Evolutionary conservation across 2,113 vertebrate species (phyloP).

Genomic region (Mormoops blainvillei): DNA sequence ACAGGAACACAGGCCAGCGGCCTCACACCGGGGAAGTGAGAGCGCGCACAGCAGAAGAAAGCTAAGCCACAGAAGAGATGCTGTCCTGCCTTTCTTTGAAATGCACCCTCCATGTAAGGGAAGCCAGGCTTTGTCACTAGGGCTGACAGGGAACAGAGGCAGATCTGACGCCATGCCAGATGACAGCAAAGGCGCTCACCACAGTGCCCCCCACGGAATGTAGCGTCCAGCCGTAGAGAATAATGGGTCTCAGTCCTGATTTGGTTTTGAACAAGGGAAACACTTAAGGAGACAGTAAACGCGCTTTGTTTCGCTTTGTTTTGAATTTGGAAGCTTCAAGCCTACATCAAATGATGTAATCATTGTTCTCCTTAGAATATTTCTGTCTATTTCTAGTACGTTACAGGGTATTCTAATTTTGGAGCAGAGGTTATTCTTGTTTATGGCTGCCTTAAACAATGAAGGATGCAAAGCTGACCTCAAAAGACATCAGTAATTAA

Average conservation of each 20-base stretch:
- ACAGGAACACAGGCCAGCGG: slow-evolving; percentile 49
- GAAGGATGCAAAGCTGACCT: slow-evolving; percentile 25
- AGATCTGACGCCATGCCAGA: slow-evolving; percentile 25
- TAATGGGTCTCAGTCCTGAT: background rate
- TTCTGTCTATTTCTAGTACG: slow-evolving; percentile 37
- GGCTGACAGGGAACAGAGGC: background rate
- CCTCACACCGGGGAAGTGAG: slow-evolving; percentile 38
- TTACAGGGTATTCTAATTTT: slow-evolving; percentile 58
- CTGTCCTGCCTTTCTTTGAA: slow-evolving; percentile 17
- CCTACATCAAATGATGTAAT: slow-evolving; percentile 9
- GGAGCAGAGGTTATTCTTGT: slow-evolving; percentile 37
- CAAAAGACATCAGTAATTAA: slow-evolving; percentile 44
- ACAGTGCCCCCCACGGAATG: slow-evolving; percentile 20
- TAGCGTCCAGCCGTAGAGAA: slow-evolving; percentile 34
- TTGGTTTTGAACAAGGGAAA: slow-evolving; percentile 24
- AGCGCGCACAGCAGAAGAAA: slow-evolving; percentile 28
- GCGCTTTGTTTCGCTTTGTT: slow-evolving; percentile 24
- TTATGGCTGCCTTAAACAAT: slow-evolving; percentile 42
- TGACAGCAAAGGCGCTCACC: slow-evolving; percentile 40
- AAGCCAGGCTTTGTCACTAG: slow-evolving; percentile 37
- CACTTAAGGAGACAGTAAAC: slow-evolving; percentile 21
- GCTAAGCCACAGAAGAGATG: slow-evolving; percentile 25
- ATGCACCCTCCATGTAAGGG: slow-evolving; percentile 11
- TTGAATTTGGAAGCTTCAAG: slow-evolving; percentile 22
- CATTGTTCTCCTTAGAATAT: slow-evolving; percentile 16